Conservation (phyloP, 2,797 vertebrate genomes). For the Diceros bicornis region DNA sequence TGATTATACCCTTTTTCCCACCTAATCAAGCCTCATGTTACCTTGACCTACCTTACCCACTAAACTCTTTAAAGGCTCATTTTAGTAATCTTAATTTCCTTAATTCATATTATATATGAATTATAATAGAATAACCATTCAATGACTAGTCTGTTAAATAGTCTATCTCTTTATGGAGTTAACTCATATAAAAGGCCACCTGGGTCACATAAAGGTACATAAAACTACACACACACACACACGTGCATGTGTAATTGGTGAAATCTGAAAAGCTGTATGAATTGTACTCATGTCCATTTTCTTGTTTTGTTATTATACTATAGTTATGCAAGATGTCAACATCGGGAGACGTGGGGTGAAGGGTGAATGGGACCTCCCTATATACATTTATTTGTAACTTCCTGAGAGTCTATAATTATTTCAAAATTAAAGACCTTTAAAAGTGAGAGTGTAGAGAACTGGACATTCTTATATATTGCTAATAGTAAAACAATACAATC, state of each 20-base stretch:
- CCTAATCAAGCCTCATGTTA: background rate
- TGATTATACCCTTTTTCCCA: background rate
- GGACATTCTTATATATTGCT: slow-evolving; percentile 17
- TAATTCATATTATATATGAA: background rate
- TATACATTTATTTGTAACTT: slow-evolving; percentile 36
- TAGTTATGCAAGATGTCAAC: background rate
- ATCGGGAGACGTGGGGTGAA: background rate
- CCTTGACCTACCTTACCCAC: background rate
- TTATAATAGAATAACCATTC: background rate
- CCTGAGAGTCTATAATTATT: background rate
- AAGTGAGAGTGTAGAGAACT: background rate
- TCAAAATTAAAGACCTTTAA: slow-evolving; percentile 26
- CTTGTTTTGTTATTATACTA: background rate
- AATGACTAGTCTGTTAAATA: slow-evolving; percentile 42
- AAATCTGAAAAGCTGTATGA: slow-evolving; percentile 8
- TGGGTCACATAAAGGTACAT: background rate
- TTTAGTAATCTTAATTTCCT: background rate
- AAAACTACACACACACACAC: background rate
- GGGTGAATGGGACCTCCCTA: background rate
- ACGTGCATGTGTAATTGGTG: background rate
- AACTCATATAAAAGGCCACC: background rate
- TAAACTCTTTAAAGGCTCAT: background rate
- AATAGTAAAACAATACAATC: slow-evolving; percentile 1
- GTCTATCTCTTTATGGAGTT: background rate
- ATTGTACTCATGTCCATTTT: background rate